Base-by-base conservation (phyloP, 2,113 vertebrate genomes). In the Panurus biarmicus region DNA sequence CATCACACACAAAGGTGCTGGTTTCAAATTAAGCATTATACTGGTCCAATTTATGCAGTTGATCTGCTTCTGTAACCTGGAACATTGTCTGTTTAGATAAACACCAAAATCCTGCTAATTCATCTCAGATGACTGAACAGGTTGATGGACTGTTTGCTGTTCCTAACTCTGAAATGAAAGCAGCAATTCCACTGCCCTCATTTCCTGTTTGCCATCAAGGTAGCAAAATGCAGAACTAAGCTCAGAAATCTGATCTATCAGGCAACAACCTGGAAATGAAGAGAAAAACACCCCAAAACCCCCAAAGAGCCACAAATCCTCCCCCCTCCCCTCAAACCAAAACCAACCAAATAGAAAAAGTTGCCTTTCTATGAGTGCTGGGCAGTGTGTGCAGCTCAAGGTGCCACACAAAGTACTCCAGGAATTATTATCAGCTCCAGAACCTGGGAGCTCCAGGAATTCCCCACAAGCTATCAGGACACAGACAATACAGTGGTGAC, bases 361-460 rank as follows among this genome's bases (percentile, higher is more conserved):
- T 1, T 71, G 57, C 12, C 12, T 56, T 62, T 44, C 23, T 47
- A 1, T 6, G 26, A 23, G 10, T 11, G 3, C 1, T 53, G 54
- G 48, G 57, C 10, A 36, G 47, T 26, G 20, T 2, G 42, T 9
- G 40, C 45, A 56, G 78, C 57, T 53, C 24, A 50, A 81, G 26
- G 9, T 51, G 28, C 26, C 36, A 22, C 29, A 24, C 0, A 1
- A 70, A 7, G n/a, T 12, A 54, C 14, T 14, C 20, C 36, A 6
- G 24, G 50, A 69, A 67, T 33, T 40, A 40, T 21, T 11, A 62
- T 3, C 19, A 45, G 45, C 21, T 78, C 28, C 50, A 77, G 51
- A 60, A 60, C 5, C 31, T 24, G 64, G 1, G 4, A 84, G 29
- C 60, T 64, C 31, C 23, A 53, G 70, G 38, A 70, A 56, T 45